Evolutionary conservation across 2,888 invertebrate genomes (phyloP), one percentile per base, ranked within the genome.

Genomic region (Microplitis manilae): DNA sequence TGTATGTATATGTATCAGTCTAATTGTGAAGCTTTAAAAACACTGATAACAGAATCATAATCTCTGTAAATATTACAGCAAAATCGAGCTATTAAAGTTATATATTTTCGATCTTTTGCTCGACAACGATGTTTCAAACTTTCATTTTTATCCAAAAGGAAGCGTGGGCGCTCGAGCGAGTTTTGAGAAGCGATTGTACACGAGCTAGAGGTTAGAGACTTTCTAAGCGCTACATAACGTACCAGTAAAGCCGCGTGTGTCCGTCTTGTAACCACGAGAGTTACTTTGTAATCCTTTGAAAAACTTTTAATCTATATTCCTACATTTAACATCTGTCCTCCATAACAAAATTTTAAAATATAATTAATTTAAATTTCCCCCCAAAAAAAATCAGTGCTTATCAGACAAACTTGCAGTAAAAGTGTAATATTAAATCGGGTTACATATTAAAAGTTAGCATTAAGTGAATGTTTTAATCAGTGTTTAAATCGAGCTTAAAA

Each of bases 111-210:
- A 59, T 69, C 70, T 64, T 62, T 78, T 39, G 68, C 65, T 75
- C 69, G 59, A 41, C 61, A 68, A 67, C 20, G 39, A 77, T 77
- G 75, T 77, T 77, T 76, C 74, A 79, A 82, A 82, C 82, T 82
- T 82, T 82, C 81, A 80, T 83, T 83, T 82, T 79, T 80, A 81
- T 79, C 76, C 80, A 78, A 41, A 61, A 69, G 50, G 79, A 79
- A 80, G 79, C 78, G 81, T 81, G 78, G 81, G 81, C 80, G 81
- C 78, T 73, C 77, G 78, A 79, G 79, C 79, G 79, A 79, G 79
- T 79, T 77, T 75, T 62, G 69, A 68, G 68, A 71, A 61, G 70
- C 70, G 73, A 77, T 61, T 71, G 77, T 77, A 76, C 68, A 50
- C 65, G 15, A 65, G 38, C 41, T 69, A 41, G 75, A 81, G 79